phyloP scores from a whole-genome alignment of 1,140 invertebrate genomes.

The Lepidurus packardi region DNA sequence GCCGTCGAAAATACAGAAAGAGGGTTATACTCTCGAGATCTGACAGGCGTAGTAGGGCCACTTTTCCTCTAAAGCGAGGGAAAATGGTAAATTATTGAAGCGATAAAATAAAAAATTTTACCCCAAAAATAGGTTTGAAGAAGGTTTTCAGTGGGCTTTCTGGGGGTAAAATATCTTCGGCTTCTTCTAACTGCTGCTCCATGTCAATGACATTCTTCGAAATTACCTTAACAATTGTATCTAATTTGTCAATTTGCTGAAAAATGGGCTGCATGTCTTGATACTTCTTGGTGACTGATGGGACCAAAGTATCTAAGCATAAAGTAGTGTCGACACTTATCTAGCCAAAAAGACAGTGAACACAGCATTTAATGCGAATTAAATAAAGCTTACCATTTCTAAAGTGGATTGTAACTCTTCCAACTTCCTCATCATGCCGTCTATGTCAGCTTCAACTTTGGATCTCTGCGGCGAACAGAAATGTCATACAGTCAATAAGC shows the following conservation, averaged over 20 bases:
- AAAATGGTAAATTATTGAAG: not conserved
- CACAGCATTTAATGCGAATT: not conserved
- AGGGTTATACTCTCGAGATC: not conserved
- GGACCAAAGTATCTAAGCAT: not conserved
- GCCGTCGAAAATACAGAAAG: not conserved
- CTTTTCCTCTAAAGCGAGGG: not conserved
- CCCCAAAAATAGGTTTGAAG: slow-evolving; percentile 4
- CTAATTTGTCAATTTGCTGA: not conserved
- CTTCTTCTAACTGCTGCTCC: not conserved
- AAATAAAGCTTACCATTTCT: not conserved
- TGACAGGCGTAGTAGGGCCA: not conserved
- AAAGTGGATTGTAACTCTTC: not conserved
- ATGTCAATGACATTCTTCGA: not conserved
- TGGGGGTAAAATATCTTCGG: not conserved
- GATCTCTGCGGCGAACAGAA: not conserved
- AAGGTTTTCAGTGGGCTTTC: not conserved
- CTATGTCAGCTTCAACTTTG: not conserved
- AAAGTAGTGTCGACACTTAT: not conserved
- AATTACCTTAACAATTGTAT: not conserved
- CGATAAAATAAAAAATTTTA: not conserved
- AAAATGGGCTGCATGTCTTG: not conserved
- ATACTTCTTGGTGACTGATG: not conserved
- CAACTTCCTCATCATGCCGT: not conserved
- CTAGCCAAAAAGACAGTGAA: not conserved
- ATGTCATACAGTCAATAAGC: not conserved